These are phyloP conservation scores for Scrobipalpa costella DNA, from an alignment of 2,888 invertebrate genomes.

Conservation along the genomic window DNA sequence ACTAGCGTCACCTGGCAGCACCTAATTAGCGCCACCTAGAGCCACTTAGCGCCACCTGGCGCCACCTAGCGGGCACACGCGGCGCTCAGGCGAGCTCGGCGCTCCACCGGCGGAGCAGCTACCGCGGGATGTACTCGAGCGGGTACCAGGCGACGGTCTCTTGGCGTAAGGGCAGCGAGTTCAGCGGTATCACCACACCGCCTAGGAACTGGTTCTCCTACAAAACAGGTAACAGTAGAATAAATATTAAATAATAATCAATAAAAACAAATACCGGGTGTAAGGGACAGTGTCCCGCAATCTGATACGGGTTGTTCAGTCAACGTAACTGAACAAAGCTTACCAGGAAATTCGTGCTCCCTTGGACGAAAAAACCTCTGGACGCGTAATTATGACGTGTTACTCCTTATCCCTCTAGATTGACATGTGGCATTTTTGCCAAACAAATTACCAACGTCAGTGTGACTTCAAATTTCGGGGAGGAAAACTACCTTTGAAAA, in stretches of 20 bases:
- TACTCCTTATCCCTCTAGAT: no score
- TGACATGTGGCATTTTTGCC: no score
- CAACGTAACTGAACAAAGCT: not conserved
- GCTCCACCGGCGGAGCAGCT: constrained; percentile 66
- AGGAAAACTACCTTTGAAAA: no score
- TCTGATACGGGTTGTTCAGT: no score
- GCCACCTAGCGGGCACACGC: not conserved
- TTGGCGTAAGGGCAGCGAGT: constrained; percentile 85
- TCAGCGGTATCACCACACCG: constrained; percentile 91
- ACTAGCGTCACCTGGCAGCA: no score
- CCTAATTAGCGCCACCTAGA: not conserved
- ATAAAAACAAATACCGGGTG: not conserved
- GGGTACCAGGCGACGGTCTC: constrained; percentile 95
- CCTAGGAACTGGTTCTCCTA: constrained; percentile 95
- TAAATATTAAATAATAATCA: not conserved
- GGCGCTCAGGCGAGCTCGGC: constrained; percentile 39
- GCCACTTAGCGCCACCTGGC: not conserved
- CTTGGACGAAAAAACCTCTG: no score
- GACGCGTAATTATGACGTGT: no score
- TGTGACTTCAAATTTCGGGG: no score
- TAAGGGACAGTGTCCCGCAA: no score
- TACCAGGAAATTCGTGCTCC: not conserved
- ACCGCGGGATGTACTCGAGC: constrained; percentile 80
- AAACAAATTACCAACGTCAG: no score
- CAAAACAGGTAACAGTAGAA: not conserved